Evolutionary conservation across 1,140 invertebrate genomes (phyloP), one percentile per base, ranked within the genome.

Genomic region (Drosophila pseudoobscura): DNA sequence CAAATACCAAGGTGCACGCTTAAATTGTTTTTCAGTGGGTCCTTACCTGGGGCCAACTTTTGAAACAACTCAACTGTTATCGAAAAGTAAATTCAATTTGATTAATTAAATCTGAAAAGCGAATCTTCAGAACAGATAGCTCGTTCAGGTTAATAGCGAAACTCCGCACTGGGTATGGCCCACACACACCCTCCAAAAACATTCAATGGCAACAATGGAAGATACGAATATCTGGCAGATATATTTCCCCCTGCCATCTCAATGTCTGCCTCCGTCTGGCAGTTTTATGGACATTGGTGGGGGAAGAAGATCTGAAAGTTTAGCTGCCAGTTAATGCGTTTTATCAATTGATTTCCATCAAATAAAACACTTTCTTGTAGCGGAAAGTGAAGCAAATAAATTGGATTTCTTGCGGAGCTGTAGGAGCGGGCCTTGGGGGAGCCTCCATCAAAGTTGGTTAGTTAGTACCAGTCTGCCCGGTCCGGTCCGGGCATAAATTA

Each of bases 331-430:
- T 76, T 88, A 88, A 88, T 88, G 83, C 79, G 75, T 83, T 88
- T 88, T 88, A 88, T 88, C 83, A 88, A 87, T 87, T 88, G 83
- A 75, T 75, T 82, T 87, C 71, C 83, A 87, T 87, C 83, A 88
- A 83, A 88, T 83, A 77, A 82, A 87, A 87, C 75, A 87, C 82
- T 87, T 87, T 87, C 69, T 64, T 57, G 62, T 62, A 70, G 66
- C 80, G 68, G 61, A 77, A 77, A 88, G 79, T 55, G 66, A 73
- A 62, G 68, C 69, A 88, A 87, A 88, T 88, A 89, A 88, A 88
- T 88, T 88, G 83, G 84, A 73, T 88, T 77, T 64, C 55, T 49
- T 22, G 41, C 54, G 15, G 31, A 29, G 39, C n/a, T 22, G 49
- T n/a, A 29, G 29, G 51, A 29, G 58, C 6, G 13, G 11, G 53